Evolutionary conservation across 1,140 invertebrate genomes (phyloP).

Genomic region (Pseudomyrmex dendroicus): DNA sequence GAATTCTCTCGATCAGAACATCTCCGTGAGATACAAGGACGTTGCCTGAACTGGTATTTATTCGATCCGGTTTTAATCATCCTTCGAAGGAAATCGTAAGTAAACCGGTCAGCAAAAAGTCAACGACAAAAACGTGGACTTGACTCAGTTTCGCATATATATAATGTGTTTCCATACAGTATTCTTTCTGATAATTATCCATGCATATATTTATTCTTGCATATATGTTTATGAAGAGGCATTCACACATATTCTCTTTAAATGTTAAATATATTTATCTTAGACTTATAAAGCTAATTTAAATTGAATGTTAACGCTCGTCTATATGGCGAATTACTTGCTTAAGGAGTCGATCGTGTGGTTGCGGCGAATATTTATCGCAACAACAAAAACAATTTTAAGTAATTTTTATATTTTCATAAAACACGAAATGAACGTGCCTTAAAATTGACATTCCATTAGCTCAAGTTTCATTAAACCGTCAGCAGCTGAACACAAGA

Average conservation of each 20-base stretch:
- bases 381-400: background rate
- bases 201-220: no score
- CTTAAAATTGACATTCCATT: slow-evolving; percentile 27
- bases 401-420: background rate
- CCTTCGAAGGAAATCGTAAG: slow-evolving; percentile 68
- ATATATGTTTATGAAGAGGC: no score
- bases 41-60: slow-evolving; percentile 64
- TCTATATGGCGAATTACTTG: no score
- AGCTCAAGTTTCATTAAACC: slow-evolving; percentile 43
- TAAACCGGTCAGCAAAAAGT: slow-evolving; percentile 61
- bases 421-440: background rate
- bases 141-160: slow-evolving; percentile 27
- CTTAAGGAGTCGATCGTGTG: no score
- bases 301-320: no score
- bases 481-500: slow-evolving; percentile 30
- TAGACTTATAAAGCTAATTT: no score
- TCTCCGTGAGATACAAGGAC: slow-evolving; percentile 61
- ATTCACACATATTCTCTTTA: no score
- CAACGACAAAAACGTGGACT: slow-evolving; percentile 8
- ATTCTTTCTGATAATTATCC: slow-evolving; percentile 19
- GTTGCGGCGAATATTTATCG: no score
- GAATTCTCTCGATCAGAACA: slow-evolving; percentile 56
- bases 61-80: slow-evolving; percentile 70
- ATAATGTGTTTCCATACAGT: slow-evolving; percentile 28
- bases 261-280: no score